Evolutionary conservation across 2,888 invertebrate genomes (phyloP).

Genomic region (Diloba caeruleocephala): DNA sequence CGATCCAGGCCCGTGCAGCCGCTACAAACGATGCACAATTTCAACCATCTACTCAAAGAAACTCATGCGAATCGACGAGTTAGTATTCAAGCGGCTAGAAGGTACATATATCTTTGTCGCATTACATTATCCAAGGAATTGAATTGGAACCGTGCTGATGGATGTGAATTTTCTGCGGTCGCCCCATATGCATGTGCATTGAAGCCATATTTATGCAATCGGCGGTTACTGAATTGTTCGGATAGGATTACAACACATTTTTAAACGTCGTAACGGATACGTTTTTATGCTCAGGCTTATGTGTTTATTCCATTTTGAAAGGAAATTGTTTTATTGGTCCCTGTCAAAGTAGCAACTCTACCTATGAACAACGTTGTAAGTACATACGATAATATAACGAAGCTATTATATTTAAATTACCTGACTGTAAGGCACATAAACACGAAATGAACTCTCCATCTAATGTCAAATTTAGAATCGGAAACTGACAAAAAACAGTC

Average conservation of each 20-base stretch:
- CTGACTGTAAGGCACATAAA: background rate
- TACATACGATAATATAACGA: background rate
- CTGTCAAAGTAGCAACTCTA: too few species aligned
- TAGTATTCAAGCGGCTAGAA: slow-evolving; percentile 70
- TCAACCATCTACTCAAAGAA: slow-evolving; percentile 64
- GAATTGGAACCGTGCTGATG: slow-evolving; percentile 78
- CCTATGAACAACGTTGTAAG: background rate
- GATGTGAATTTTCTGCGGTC: slow-evolving; percentile 82
- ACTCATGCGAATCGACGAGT: slow-evolving; percentile 58
- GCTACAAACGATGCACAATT: slow-evolving; percentile 70
- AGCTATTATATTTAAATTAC: background rate
- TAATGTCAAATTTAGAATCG: slow-evolving; percentile 44
- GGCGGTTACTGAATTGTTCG: slow-evolving; percentile 76
- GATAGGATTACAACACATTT: slow-evolving; percentile 73
- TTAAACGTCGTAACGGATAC: slow-evolving; percentile 56
- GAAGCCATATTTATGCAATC: slow-evolving; percentile 85
- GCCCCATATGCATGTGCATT: slow-evolving; percentile 71
- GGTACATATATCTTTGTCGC: slow-evolving; percentile 78
- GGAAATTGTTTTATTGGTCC: slow-evolving; percentile 10
- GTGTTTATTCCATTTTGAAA: slow-evolving; percentile 13
- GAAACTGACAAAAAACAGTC: slow-evolving; percentile 72
- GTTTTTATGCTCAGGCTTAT: slow-evolving; percentile 35
- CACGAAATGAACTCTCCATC: slow-evolving; percentile 12
- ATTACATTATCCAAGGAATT: slow-evolving; percentile 77
- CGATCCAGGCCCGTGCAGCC: slow-evolving; percentile 67